Conservation (phyloP, 2,888 invertebrate species). For the Tupiocoris notatus region DNA sequence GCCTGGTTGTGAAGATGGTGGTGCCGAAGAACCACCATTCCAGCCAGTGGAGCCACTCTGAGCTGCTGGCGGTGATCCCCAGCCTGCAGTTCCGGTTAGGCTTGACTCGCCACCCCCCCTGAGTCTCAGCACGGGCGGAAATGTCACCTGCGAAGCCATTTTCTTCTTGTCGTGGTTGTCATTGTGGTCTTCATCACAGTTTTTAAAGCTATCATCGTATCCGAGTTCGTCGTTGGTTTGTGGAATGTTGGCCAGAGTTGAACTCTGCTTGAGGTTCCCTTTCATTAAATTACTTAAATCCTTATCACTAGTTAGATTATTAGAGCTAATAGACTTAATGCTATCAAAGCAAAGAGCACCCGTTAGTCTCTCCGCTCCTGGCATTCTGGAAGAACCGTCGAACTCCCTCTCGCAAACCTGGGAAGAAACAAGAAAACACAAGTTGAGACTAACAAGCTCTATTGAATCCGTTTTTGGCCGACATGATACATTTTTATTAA, state of each 20-base stretch:
- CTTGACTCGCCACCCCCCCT: slow-evolving; percentile 80
- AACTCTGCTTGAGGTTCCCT: slow-evolving; percentile 45
- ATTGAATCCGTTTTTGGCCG: too few relatives aligned
- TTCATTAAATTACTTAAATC: slow-evolving; percentile 47
- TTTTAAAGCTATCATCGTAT: slow-evolving; percentile 47
- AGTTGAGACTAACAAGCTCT: too few relatives aligned
- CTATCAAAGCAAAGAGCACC: slow-evolving; percentile 58
- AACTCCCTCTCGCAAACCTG: slow-evolving; percentile 46
- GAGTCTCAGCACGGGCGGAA: slow-evolving; percentile 59
- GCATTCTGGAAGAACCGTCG: slow-evolving; percentile 48
- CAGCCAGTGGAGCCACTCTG: slow-evolving; percentile 60
- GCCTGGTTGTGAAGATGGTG: slow-evolving; percentile 22
- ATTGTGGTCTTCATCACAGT: slow-evolving; percentile 49
- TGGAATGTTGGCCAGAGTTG: slow-evolving; percentile 50
- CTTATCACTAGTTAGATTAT: slow-evolving; percentile 49
- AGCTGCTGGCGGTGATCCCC: slow-evolving; percentile 71
- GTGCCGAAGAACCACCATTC: slow-evolving; percentile 54
- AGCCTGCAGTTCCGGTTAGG: slow-evolving; percentile 70
- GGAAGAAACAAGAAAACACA: slow-evolving; percentile 22
- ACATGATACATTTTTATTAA: too few relatives aligned
- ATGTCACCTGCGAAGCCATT: background rate
- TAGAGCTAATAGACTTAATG: slow-evolving; percentile 52
- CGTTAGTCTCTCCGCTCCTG: slow-evolving; percentile 52
- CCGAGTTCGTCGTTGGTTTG: slow-evolving; percentile 47
- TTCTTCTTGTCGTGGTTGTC: slow-evolving; percentile 2